Percentiles rank a stretch among this genome's conserved stretches.
Conservation (phyloP, 2,888 invertebrate species). For the Caenorhabditis angaria region DNA sequence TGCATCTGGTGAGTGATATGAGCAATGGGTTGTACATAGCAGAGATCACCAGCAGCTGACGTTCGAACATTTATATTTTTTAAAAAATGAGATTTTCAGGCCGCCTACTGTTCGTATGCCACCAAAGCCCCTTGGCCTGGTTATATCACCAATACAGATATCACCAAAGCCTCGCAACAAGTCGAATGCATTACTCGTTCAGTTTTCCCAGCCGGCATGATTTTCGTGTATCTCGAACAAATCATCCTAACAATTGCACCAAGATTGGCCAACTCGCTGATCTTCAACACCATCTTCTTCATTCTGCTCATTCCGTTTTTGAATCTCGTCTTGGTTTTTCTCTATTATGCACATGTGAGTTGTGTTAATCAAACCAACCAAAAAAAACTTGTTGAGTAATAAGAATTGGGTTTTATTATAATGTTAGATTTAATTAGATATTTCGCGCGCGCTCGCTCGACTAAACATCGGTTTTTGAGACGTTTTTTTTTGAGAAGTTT, state of each 20-base stretch:
- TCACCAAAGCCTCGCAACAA: slow-evolving; percentile 36
- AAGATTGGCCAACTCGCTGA: slow-evolving; percentile 34
- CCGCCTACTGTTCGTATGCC: slow-evolving; percentile 43
- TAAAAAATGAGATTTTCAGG: background rate
- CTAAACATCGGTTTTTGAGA: no score
- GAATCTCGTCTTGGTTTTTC: slow-evolving; percentile 47
- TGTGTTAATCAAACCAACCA: background rate
- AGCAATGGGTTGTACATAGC: background rate
- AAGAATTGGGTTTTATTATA: background rate
- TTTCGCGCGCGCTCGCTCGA: no score
- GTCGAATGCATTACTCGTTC: slow-evolving; percentile 54
- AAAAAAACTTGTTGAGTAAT: background rate
- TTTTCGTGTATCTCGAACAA: slow-evolving; percentile 49
- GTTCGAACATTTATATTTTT: no score
- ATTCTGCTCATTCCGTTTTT: slow-evolving; percentile 38
- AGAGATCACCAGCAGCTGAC: background rate
- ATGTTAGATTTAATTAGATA: no score
- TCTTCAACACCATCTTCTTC: slow-evolving; percentile 53
- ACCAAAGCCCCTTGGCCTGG: slow-evolving; percentile 53
- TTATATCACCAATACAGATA: slow-evolving; percentile 46
- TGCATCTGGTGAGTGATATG: slow-evolving; percentile 49
- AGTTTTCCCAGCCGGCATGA: slow-evolving; percentile 56
- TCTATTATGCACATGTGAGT: slow-evolving; percentile 44
- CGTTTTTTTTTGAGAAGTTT: no score
- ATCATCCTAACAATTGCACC: slow-evolving; percentile 48